Evolutionary conservation across 2,113 vertebrate genomes (phyloP).

Genomic region (Heliornis fulica): DNA sequence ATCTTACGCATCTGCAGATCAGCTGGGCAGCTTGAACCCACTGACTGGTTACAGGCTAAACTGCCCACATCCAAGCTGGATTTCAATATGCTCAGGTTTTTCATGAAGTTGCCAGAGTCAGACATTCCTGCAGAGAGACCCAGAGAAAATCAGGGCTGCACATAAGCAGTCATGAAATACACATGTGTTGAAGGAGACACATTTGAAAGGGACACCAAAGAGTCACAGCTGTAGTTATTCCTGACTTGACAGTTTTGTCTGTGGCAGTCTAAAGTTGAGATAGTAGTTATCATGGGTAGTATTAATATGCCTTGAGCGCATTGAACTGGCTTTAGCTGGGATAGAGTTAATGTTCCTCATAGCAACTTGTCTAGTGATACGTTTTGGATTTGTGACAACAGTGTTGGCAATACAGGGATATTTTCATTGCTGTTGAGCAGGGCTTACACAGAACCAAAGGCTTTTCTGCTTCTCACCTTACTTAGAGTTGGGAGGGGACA

Average conservation of each 20-base stretch:
- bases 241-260: not conserved
- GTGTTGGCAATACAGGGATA: not conserved
- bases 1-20: not conserved
- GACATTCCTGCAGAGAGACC: not conserved
- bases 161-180: not conserved
- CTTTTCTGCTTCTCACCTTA: not conserved
- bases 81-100: not conserved
- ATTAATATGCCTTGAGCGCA: not conserved
- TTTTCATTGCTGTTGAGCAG: not conserved
- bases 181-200: not conserved
- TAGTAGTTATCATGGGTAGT: not conserved
- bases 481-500: not conserved
- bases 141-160: not conserved
- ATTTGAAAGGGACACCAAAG: not conserved
- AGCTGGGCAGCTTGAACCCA: not conserved
- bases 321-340: not conserved
- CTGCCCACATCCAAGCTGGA: not conserved
- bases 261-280: not conserved
- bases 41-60: not conserved
- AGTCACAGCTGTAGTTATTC: not conserved
- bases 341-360: not conserved
- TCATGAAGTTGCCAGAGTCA: not conserved
- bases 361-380: too few species aligned
- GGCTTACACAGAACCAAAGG: rapidly evolving
- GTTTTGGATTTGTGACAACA: not conserved